Evolutionary conservation across 64 coral and sea anemone genomes (phyloP).

Genomic region (Dendrophyllia cribrosa): DNA sequence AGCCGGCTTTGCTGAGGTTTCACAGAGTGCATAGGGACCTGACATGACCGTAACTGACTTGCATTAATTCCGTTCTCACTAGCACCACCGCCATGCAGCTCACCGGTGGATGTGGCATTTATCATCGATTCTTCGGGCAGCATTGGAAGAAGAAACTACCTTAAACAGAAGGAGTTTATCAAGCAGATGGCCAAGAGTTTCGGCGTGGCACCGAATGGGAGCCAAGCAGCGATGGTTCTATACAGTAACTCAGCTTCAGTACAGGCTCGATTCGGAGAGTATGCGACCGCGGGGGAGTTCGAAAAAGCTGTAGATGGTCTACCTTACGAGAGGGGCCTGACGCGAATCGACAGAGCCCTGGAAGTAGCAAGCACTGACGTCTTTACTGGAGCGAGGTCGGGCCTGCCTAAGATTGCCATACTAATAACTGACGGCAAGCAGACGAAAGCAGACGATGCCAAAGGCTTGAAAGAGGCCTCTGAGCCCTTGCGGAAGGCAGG

Average conservation of each 20-base stretch:
- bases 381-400: conserved; percentile 34
- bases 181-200: conserved; percentile 63
- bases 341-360: conserved; percentile 11
- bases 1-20: too few relatives aligned
- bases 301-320: neutral
- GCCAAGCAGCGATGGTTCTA: neutral
- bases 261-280: neutral
- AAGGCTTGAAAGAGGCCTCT: neutral
- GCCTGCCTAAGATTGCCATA: conserved; percentile 53
- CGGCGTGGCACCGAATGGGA: neutral
- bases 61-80: too few relatives aligned
- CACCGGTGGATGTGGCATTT: conserved; percentile 24
- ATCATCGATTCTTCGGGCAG: neutral
- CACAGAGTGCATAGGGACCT: too few relatives aligned
- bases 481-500: conserved; percentile 21
- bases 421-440: conserved; percentile 66
- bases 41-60: too few relatives aligned
- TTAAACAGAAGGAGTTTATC: conserved; percentile 41
- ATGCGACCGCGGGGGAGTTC: neutral
- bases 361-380: conserved; percentile 22
- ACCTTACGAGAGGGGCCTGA: neutral
- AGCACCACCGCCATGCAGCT: neutral
- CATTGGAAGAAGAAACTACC: neutral
- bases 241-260: neutral
- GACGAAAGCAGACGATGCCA: conserved; percentile 45